Conservation (phyloP, 2,113 vertebrate species). For the Gracilinanus agilis region DNA sequence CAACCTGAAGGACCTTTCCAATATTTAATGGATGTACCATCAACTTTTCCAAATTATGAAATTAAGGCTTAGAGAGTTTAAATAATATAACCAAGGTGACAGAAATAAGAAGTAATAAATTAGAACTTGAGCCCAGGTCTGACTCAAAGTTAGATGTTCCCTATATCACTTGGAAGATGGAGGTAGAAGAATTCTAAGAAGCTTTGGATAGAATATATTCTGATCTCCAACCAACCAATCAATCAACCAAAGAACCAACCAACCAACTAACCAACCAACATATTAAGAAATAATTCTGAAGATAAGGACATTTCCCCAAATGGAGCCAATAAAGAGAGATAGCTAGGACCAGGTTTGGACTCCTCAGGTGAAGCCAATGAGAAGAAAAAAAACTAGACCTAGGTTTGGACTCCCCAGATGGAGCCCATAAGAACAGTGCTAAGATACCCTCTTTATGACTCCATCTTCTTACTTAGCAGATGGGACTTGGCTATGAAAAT, state of each 20-base stretch:
- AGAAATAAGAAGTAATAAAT: background rate
- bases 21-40: background rate
- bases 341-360: too few relatives aligned
- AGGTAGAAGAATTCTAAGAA: background rate
- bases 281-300: too few relatives aligned
- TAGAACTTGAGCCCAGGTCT: background rate
- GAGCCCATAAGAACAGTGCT: background rate
- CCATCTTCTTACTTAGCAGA: constrained; percentile 21
- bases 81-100: background rate
- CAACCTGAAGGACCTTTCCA: background rate
- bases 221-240: background rate
- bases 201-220: background rate
- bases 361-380: background rate
- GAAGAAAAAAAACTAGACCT: background rate
- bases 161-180: background rate
- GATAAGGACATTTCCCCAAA: too few relatives aligned
- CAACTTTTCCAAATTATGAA: background rate
- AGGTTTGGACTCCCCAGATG: background rate
- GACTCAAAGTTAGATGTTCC: background rate
- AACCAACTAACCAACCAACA: too few relatives aligned
- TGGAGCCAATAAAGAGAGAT: too few relatives aligned
- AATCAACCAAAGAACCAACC: too few relatives aligned
- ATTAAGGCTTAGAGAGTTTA: background rate
- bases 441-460: background rate
- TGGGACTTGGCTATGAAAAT: constrained; percentile 53